Evolutionary conservation across 2,888 invertebrate genomes (phyloP).

Genomic region (Drosophila mimetica): DNA sequence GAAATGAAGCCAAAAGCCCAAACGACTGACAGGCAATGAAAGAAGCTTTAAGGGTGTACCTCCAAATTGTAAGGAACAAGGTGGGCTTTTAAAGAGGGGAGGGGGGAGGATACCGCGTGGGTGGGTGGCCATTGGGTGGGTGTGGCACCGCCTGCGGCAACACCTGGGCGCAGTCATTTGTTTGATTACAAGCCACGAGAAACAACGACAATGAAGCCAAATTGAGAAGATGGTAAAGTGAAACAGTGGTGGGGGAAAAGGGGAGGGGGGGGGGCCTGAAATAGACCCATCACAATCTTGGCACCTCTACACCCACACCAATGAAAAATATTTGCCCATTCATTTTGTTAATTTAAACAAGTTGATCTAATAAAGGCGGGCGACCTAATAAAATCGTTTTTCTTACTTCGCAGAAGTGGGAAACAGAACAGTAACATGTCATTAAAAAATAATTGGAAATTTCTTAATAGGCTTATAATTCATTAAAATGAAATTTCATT

Average conservation of each 20-base stretch:
- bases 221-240: constrained; percentile 31
- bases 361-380: constrained; percentile 46
- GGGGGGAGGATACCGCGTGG: constrained; percentile 1
- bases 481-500: not conserved
- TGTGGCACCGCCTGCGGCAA: constrained; percentile 32
- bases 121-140: constrained; percentile 3
- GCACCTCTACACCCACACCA: not conserved
- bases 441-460: not conserved
- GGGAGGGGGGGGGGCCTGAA: too few relatives aligned
- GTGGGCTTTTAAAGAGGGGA: not conserved
- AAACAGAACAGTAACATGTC: not conserved
- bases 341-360: constrained; percentile 51
- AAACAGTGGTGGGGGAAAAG: constrained; percentile 6
- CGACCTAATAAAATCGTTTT: not conserved
- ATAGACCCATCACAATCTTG: constrained; percentile 18
- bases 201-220: constrained; percentile 52
- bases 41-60: constrained; percentile 16
- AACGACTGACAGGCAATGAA: constrained; percentile 36
- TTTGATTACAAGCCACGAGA: constrained; percentile 68
- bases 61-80: constrained; percentile 3
- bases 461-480: not conserved
- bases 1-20: constrained; percentile 26
- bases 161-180: constrained; percentile 74
- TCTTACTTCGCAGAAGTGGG: not conserved
- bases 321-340: constrained; percentile 54